These are phyloP conservation scores for Alviniconcha marisindica DNA, from an alignment of 1,140 invertebrate genomes.

Conservation along the genomic window DNA sequence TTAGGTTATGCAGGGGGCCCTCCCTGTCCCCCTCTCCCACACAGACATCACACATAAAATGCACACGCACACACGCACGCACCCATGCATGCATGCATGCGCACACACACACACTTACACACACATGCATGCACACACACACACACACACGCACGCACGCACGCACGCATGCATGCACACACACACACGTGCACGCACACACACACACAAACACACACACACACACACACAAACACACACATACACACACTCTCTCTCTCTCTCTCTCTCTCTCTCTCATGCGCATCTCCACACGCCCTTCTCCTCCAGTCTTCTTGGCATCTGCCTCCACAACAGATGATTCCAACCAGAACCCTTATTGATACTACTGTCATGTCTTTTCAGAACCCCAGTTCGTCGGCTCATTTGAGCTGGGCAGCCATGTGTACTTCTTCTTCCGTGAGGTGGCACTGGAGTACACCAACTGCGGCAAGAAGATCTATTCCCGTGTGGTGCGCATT, in stretches of 20 bases:
- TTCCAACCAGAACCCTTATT: too few relatives aligned
- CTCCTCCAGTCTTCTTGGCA: neutral
- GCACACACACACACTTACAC: neutral
- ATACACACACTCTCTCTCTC: neutral
- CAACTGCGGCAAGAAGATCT: conserved; percentile 87
- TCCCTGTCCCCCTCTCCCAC: too few relatives aligned
- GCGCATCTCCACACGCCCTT: neutral
- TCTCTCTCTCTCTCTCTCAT: neutral
- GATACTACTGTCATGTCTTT: conserved; percentile 42
- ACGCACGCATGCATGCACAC: neutral
- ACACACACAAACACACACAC: conserved; percentile 2
- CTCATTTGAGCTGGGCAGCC: conserved; percentile 91
- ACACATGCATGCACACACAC: neutral
- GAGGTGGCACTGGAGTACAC: conserved; percentile 93
- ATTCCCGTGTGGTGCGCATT: conserved; percentile 69
- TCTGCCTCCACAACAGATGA: too few relatives aligned
- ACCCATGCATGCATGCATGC: neutral
- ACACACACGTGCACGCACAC: neutral
- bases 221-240: neutral
- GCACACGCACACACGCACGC: neutral
- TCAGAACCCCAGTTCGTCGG: conserved; percentile 91
- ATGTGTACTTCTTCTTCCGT: conserved; percentile 93
- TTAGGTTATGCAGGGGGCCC: too few relatives aligned
- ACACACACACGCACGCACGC: neutral
- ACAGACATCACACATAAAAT: neutral